Evolutionary conservation across 2,888 invertebrate species (phyloP).

Genomic region (Bombylius discolor): DNA sequence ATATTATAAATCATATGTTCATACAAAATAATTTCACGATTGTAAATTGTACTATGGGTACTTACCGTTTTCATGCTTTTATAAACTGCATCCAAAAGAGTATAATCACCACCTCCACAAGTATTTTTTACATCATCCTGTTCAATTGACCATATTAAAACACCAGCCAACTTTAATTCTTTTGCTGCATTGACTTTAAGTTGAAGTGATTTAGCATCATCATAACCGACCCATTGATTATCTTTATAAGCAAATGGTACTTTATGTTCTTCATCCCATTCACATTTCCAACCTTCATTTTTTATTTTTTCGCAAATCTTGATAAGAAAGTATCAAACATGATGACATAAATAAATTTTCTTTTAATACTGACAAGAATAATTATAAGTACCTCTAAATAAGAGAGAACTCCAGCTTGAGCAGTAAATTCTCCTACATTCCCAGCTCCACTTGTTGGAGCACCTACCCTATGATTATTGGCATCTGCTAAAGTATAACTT

Average conservation of each 20-base stretch:
- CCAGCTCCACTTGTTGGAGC: slow-evolving; percentile 37
- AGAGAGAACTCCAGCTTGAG: slow-evolving; percentile 38
- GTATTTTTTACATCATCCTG: slow-evolving; percentile 38
- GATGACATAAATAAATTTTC: not conserved
- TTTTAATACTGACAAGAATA: too few relatives aligned
- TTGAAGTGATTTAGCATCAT: slow-evolving; percentile 26
- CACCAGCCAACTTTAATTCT: slow-evolving; percentile 39
- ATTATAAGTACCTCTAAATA: slow-evolving; percentile 39
- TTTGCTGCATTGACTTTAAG: slow-evolving; percentile 29
- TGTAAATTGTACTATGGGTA: too few relatives aligned
- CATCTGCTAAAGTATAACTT: slow-evolving; percentile 31
- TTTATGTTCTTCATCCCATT: slow-evolving; percentile 23
- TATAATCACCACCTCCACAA: slow-evolving; percentile 2
- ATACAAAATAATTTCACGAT: too few relatives aligned
- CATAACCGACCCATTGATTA: slow-evolving; percentile 36
- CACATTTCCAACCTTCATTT: slow-evolving; percentile 24
- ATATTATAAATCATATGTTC: too few relatives aligned
- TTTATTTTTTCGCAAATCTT: slow-evolving; percentile 32
- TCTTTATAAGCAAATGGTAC: slow-evolving; percentile 32
- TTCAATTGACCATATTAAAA: slow-evolving; percentile 49
- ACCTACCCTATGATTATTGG: slow-evolving; percentile 31
- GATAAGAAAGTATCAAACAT: not conserved
- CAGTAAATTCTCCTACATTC: slow-evolving; percentile 39
- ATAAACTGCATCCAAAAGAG: slow-evolving; percentile 1
- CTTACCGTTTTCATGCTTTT: not conserved